Evolutionary conservation across 1,140 invertebrate genomes (phyloP), one percentile per base, ranked within the genome.

Genomic region (Anagrus nilaparvatae): DNA sequence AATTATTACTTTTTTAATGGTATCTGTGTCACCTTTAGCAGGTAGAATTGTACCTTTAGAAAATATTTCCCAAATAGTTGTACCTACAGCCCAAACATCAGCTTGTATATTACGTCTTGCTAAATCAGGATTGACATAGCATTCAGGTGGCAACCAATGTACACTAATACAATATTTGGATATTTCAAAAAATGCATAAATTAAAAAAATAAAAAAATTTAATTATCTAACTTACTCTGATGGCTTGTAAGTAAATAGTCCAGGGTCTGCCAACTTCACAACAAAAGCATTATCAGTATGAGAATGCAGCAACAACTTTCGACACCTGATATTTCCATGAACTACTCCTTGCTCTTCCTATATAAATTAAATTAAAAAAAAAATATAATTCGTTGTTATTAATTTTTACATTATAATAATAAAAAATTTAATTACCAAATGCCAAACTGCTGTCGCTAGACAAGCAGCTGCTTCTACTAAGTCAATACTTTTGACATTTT

Each of bases 31-130:
- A 19, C 43, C 45, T 39, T 58, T 35, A 9, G 40, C 39, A 3
- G 57, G 56, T 36, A 60, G 44, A n/a, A 69, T 56, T 43, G 71
- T 61, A 21, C 86, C 87, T 54, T 75, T 80, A 0, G 82, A 82
- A 69, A 92, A 94, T 46, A 94, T 84, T 65, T 93, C 82, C 84
- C 87, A 92, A 8, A 91, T 54, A 9, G 87, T 91, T 13, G 89
- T 93, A 2, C 82, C 86, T 52, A 87, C 79, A 12, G 88, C 85
- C 87, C 87, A 94, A 16, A 91, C 75, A 56, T 94, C 88, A 19
- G 82, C 80, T 18, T 74, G 67, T 0, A 72, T 66, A 31, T 76
- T 80, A 18, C 64, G 67, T 47, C 73, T 75, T 16, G 80, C 81
- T 31, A 70, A 65, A 49, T 77, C 73, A 49, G 79, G 70, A 61